Evolutionary conservation across 2,888 invertebrate genomes (phyloP), one percentile per base, ranked within the genome.

Genomic region (Phyllotreta cruciferae): DNA sequence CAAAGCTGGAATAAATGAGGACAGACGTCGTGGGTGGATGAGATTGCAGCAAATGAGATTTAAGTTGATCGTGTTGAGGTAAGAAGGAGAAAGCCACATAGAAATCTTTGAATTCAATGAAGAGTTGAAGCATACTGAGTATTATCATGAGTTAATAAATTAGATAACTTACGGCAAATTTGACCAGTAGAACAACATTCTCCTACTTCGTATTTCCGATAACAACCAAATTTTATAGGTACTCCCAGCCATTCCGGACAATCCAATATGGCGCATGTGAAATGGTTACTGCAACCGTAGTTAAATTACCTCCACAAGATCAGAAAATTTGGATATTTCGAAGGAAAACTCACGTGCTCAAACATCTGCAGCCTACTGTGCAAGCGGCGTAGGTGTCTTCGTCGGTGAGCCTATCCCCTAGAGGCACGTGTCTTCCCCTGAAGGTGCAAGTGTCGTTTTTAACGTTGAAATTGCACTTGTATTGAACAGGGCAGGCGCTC

Each of bases 201-300:
- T 13, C 60, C 45, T 4, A 67, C 49, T 14, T 66, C 60, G 34
- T 67, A 69, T 54, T 55, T 67, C 35, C 62, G 62, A 42, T 66
- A 64, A 36, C 69, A 69, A 45, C 62, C 64, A 4, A 45, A 39
- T 8, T 11, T 14, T 7, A n/a, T n/a, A n/a, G n/a, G n/a, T n/a
- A n/a, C n/a, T 49, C 57, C 66, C 4, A 69, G 14, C 66, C 67
- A 67, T 64, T 67, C 67, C 7, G 69, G 66, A 13, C 69, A 75
- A 35, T 73, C 72, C 24, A 74, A 60, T 8, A 70, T 56, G 5
- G 74, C 73, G 52, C 73, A 70, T 0, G 49, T 52, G 55, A 75
- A 72, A 6, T 52, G 44, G 14, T 41, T 47, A 11, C 60, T 63
- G 35, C 37, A 60, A 64, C 10, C 24, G 24, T 24, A 24, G 4